phyloP scores from a whole-genome alignment of 1,140 invertebrate genomes.

The Panagrolaimus sp. region DNA sequence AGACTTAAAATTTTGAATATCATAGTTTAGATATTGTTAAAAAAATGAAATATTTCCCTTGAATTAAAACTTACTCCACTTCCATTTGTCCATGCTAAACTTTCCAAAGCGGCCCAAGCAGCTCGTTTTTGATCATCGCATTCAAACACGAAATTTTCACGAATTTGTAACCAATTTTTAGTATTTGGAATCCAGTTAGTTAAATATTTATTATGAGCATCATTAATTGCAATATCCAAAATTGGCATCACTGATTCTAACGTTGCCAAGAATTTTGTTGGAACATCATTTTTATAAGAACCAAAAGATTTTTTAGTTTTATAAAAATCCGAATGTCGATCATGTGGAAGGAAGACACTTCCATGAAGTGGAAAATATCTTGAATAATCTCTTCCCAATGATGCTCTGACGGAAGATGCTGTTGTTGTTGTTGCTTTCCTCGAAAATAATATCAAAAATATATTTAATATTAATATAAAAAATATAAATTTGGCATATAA shows the following conservation, averaged over 20 bases:
- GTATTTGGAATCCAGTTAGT: conserved; percentile 20
- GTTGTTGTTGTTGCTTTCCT: neutral
- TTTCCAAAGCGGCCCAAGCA: conserved; percentile 50
- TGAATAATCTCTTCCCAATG: neutral
- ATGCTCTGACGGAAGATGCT: neutral
- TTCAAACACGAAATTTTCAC: conserved; percentile 34
- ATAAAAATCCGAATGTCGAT: neutral
- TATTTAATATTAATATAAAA: conserved; percentile 39
- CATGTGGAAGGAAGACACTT: conserved; percentile 32
- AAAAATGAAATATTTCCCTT: neutral
- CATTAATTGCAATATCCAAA: conserved; percentile 34
- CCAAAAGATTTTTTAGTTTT: neutral
- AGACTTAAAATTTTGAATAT: no score
- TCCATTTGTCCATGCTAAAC: conserved; percentile 48
- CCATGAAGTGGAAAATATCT: conserved; percentile 28
- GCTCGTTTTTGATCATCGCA: conserved; percentile 48
- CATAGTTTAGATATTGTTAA: neutral
- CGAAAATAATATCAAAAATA: conserved; percentile 28
- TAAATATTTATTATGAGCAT: conserved; percentile 34
- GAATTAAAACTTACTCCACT: conserved; percentile 26
- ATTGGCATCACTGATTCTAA: conserved; percentile 35
- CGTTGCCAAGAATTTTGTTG: conserved; percentile 32
- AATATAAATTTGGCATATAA: conserved; percentile 15
- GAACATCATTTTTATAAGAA: neutral
- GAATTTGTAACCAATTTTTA: conserved; percentile 43